These are phyloP conservation scores for Scolopax rusticola DNA, from an alignment of 2,797 vertebrate species.

Conservation along the genomic window DNA sequence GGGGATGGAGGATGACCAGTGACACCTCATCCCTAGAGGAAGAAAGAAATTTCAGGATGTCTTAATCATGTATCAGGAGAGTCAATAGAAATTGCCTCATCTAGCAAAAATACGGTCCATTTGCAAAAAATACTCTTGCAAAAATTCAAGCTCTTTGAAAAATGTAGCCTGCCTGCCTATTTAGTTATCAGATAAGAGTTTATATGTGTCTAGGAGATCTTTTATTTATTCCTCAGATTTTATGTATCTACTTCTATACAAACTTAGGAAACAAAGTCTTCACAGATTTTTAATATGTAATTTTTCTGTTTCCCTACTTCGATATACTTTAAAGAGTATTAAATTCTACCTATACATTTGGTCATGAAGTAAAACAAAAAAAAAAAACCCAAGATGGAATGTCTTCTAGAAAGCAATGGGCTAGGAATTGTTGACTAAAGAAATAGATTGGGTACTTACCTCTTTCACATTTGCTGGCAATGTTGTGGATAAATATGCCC, in stretches of 20 bases:
- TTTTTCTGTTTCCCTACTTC: neutral
- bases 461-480: neutral
- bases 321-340: neutral
- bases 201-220: neutral
- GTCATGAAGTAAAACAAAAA: neutral
- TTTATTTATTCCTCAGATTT: neutral
- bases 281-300: neutral
- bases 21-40: neutral
- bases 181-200: neutral
- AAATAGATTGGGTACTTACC: neutral
- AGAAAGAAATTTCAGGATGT: neutral
- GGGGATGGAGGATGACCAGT: neutral
- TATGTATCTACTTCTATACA: neutral
- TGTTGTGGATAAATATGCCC: conserved; percentile 25
- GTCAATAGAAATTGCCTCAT: neutral
- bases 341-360: neutral
- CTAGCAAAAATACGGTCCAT: neutral
- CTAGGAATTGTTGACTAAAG: neutral
- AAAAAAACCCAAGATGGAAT: neutral
- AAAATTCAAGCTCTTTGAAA: neutral
- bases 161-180: neutral
- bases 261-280: neutral
- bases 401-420: neutral
- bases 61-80: neutral
- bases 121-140: neutral